These are phyloP conservation scores for Promerops cafer DNA, from an alignment of 2,113 vertebrate genomes.

Conservation along the genomic window DNA sequence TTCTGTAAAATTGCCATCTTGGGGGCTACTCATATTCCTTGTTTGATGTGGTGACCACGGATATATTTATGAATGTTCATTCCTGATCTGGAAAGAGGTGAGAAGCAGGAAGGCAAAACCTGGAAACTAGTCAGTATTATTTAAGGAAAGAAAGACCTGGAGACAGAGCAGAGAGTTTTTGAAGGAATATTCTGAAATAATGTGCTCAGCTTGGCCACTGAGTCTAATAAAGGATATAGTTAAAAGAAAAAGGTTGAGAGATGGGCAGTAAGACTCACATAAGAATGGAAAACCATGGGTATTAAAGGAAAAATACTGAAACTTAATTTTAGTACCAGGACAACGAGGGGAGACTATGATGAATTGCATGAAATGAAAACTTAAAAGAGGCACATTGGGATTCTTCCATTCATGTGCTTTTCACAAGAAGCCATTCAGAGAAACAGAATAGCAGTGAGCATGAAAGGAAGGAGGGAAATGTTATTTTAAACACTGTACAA, in stretches of 20 bases:
- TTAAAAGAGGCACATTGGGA: not conserved
- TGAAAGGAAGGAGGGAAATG: not conserved
- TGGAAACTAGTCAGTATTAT: not conserved
- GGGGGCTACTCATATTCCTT: not conserved
- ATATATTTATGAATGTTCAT: not conserved
- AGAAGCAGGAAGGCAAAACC: not conserved
- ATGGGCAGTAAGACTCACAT: not conserved
- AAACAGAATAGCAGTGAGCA: not conserved
- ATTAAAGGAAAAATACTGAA: slow-evolving; percentile 1
- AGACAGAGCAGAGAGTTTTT: not conserved
- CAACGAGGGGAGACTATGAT: not conserved
- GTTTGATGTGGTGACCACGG: not conserved
- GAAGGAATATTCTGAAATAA: not conserved
- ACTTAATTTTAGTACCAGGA: not conserved
- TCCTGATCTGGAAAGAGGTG: not conserved
- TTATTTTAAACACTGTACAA: not conserved
- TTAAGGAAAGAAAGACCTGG: slow-evolving; percentile 1
- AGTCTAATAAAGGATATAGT: not conserved
- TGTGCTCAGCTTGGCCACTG: not conserved
- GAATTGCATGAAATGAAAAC: not conserved
- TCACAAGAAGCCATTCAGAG: not conserved
- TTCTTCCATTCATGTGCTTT: not conserved
- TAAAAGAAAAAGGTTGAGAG: not conserved
- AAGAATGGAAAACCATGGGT: not conserved
- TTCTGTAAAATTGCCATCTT: not conserved